A percentile compares a stretch with the other conserved stretches of the same genome.
phyloP scores from a whole-genome alignment of 2,797 vertebrate genomes.

The Arrhamphus sclerolepis region DNA sequence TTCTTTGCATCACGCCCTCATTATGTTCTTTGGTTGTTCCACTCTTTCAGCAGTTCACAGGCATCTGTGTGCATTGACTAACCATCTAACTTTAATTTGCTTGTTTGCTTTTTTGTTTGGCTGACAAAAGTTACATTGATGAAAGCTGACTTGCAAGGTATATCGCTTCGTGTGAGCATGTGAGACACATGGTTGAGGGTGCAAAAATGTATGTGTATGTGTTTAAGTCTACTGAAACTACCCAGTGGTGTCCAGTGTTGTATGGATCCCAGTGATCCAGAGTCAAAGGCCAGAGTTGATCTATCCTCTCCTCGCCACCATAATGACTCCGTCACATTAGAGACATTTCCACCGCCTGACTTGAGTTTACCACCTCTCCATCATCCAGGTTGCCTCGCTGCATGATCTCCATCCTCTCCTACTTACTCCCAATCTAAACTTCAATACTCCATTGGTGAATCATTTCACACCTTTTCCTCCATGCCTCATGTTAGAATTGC shows the following conservation, averaged over 20 bases:
- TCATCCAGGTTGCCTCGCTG: slow-evolving; percentile 55
- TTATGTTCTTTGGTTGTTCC: slow-evolving; percentile 46
- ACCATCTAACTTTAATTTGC: slow-evolving; percentile 92
- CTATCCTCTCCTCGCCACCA: slow-evolving; percentile 62
- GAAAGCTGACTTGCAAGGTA: slow-evolving; percentile 99
- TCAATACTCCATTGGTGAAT: slow-evolving; percentile 64
- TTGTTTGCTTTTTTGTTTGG: slow-evolving; percentile 95
- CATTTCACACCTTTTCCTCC: slow-evolving; percentile 48
- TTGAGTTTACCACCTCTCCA: slow-evolving; percentile 62
- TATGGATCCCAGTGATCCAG: slow-evolving; percentile 76
- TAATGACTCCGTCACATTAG: slow-evolving; percentile 65
- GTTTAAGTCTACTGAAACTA: slow-evolving; percentile 39
- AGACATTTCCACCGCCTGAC: slow-evolving; percentile 64
- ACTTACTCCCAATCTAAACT: slow-evolving; percentile 55
- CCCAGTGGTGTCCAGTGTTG: slow-evolving; percentile 75
- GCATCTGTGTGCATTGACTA: slow-evolving; percentile 94
- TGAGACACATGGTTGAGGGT: slow-evolving; percentile 55
- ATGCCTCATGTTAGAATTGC: slow-evolving; percentile 43
- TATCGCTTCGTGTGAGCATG: slow-evolving; percentile 86
- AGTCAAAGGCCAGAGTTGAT: slow-evolving; percentile 72
- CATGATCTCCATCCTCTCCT: slow-evolving; percentile 68
- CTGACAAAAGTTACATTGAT: slow-evolving; percentile 98
- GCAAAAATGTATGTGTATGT: slow-evolving; percentile 1
- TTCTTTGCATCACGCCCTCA: slow-evolving; percentile 51
- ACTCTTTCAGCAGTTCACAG: slow-evolving; percentile 77